Evolutionary conservation across 2,888 invertebrate species (phyloP).

Genomic region (Cantharis nigra): DNA sequence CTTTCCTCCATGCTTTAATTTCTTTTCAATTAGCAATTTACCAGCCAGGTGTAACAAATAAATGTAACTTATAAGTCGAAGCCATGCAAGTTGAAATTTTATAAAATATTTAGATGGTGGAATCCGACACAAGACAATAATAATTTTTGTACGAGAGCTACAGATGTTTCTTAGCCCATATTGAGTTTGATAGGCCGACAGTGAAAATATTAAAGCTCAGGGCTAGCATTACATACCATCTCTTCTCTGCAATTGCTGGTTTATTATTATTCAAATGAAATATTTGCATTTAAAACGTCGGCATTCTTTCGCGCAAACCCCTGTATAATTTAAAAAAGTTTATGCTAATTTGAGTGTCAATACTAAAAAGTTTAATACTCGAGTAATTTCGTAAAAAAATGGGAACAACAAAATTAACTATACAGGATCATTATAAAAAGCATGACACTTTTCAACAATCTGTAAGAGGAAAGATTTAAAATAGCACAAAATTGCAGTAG

Average conservation of each 20-base stretch:
- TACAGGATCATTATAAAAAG: no score
- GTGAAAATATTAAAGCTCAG: background rate
- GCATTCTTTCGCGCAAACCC: background rate
- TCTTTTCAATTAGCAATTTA: background rate
- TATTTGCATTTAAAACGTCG: background rate
- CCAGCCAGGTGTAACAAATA: background rate
- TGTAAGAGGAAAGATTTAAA: no score
- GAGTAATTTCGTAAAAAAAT: background rate
- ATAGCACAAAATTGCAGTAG: no score
- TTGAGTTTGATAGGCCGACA: background rate
- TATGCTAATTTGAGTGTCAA: background rate
- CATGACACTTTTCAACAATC: no score
- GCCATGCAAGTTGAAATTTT: background rate
- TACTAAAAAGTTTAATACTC: background rate
- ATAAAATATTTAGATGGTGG: no score
- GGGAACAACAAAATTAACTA: no score
- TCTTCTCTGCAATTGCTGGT: background rate
- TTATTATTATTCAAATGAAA: background rate
- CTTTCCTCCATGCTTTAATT: background rate
- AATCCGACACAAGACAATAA: no score
- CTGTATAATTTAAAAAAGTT: background rate
- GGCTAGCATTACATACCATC: background rate
- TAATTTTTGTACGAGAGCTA: no score
- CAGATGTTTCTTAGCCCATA: background rate
- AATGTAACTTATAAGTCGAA: background rate